A percentile compares a stretch with the other conserved stretches of the same genome.
These are phyloP conservation scores for Malurus alboscapulatus DNA, from an alignment of 2,113 vertebrate species.

Conservation along the genomic window DNA sequence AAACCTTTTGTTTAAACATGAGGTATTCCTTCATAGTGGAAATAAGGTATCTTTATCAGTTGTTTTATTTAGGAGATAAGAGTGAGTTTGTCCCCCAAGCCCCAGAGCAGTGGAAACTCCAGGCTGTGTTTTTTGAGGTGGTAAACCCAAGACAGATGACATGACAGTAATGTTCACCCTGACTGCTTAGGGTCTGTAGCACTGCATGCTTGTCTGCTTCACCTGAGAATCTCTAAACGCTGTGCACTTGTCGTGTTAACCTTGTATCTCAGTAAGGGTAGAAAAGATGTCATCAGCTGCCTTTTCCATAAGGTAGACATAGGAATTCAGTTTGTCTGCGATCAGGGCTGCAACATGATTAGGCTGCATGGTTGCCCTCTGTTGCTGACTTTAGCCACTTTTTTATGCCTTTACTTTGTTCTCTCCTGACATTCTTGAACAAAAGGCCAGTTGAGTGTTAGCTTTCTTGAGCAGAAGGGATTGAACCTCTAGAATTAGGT, in stretches of 20 bases:
- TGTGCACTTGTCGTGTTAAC: background rate
- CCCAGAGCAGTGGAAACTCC: background rate
- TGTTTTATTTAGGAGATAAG: background rate
- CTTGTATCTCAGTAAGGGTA: background rate
- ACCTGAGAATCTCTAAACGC: background rate
- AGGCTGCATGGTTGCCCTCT: background rate
- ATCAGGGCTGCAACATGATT: background rate
- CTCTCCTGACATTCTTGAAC: background rate
- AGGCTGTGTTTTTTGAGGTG: background rate
- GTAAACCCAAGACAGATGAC: background rate
- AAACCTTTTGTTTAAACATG: background rate
- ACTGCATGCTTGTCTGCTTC: background rate
- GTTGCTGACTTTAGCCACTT: background rate
- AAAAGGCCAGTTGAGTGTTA: background rate
- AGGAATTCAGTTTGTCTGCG: background rate
- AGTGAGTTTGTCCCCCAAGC: background rate
- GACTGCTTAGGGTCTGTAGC: background rate
- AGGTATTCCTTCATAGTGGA: background rate
- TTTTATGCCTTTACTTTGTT: background rate
- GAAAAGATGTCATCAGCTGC: background rate
- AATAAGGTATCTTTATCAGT: background rate
- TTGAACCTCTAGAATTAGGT: background rate
- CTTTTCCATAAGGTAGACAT: background rate
- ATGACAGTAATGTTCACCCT: background rate
- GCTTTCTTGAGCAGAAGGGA: background rate